phyloP scores from a whole-genome alignment of 2,113 vertebrate species.

The Merops nubicus region DNA sequence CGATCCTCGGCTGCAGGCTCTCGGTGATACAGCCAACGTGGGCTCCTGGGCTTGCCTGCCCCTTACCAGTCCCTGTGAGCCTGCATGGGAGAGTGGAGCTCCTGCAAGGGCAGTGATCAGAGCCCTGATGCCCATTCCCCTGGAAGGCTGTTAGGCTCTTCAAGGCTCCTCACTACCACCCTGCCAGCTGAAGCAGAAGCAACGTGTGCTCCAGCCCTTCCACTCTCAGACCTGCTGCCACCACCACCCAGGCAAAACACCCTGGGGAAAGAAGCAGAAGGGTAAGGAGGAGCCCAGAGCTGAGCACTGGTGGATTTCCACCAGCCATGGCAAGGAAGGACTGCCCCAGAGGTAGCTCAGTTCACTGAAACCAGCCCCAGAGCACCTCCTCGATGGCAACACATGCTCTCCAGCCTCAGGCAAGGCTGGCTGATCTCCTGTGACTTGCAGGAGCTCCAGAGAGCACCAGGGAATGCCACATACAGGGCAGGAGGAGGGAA shows the following conservation, averaged over 20 bases:
- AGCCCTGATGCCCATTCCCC: neutral
- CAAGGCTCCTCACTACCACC: rapidly evolving
- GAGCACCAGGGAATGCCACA: neutral
- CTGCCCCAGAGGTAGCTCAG: neutral
- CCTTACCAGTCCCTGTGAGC: rapidly evolving
- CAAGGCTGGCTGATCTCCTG: rapidly evolving
- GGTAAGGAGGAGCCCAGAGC: neutral
- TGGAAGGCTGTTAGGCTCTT: neutral
- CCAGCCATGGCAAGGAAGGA: neutral
- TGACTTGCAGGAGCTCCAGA: neutral
- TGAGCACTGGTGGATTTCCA: neutral
- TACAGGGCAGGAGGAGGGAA: neutral
- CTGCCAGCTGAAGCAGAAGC: neutral
- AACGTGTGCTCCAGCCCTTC: neutral
- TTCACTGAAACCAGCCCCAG: neutral
- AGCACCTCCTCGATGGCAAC: rapidly evolving
- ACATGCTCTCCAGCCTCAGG: neutral
- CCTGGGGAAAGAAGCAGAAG: neutral
- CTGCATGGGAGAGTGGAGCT: neutral
- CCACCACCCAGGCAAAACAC: neutral
- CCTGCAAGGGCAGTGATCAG: neutral
- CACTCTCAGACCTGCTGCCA: neutral
- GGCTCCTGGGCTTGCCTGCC: neutral
- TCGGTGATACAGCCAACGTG: neutral
- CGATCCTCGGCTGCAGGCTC: constrained; percentile 5